phyloP scores from a whole-genome alignment of 2,113 vertebrate species.

The Reinhardtius hippoglossoides region DNA sequence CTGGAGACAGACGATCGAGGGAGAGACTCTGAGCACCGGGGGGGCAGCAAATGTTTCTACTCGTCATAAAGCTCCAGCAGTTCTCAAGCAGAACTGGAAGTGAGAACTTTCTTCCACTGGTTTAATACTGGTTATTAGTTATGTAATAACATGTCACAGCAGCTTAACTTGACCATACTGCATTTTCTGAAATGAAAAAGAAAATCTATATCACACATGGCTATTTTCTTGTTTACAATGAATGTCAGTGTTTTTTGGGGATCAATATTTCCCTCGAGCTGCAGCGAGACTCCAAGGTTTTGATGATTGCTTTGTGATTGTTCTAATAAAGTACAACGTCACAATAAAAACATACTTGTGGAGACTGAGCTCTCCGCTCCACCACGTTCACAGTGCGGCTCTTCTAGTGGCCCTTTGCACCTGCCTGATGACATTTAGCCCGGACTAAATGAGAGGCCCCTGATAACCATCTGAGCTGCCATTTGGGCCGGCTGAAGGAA shows the following conservation, averaged over 20 bases:
- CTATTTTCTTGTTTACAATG: not conserved
- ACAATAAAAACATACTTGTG: no score
- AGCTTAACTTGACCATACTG: not conserved
- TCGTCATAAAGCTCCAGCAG: not conserved
- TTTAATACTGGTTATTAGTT: not conserved
- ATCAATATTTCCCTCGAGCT: no score
- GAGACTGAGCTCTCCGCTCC: fast-evolving
- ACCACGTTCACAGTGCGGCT: slow-evolving; percentile 28
- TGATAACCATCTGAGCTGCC: slow-evolving; percentile 81
- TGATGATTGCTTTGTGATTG: no score
- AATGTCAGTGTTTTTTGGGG: not conserved
- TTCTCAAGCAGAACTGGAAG: not conserved
- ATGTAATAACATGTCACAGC: not conserved
- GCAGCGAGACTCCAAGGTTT: not conserved
- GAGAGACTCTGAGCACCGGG: not conserved
- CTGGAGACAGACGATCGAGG: slow-evolving; percentile 70
- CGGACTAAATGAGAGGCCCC: slow-evolving; percentile 73
- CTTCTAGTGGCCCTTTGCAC: slow-evolving; percentile 73
- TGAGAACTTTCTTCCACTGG: not conserved
- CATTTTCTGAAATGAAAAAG: not conserved
- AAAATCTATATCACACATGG: not conserved
- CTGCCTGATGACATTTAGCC: slow-evolving; percentile 82
- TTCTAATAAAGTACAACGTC: no score
- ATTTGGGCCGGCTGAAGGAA: slow-evolving; percentile 76
- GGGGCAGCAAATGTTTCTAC: not conserved